Conservation (phyloP, 2,888 invertebrate genomes). For the Apocheima hispidaria region DNA sequence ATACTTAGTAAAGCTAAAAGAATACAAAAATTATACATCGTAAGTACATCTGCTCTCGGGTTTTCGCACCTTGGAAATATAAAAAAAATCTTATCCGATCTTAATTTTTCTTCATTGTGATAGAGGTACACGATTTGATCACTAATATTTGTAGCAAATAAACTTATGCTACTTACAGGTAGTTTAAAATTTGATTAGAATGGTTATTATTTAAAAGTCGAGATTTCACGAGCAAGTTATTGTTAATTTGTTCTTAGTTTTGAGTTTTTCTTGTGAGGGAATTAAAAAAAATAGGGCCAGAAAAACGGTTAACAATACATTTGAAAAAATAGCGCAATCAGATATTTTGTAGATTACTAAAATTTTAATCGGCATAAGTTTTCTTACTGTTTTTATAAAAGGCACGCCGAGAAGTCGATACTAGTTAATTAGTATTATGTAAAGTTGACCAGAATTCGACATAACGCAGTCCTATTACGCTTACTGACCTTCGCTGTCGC, state of each 20-base stretch:
- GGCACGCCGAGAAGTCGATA: conserved; percentile 70
- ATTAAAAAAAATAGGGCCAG: too few species aligned
- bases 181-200: not conserved
- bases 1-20: conserved; percentile 75
- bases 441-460: conserved; percentile 85
- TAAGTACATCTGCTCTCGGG: conserved; percentile 33
- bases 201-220: not conserved
- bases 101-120: not conserved
- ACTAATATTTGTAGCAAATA: not conserved
- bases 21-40: conserved; percentile 69
- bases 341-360: too few species aligned
- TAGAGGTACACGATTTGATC: not conserved
- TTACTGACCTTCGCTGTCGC: conserved; percentile 97
- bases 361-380: conserved; percentile 15
- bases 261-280: too few species aligned
- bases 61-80: conserved; percentile 30
- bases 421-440: conserved; percentile 78
- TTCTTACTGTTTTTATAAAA: conserved; percentile 28
- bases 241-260: too few species aligned
- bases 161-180: not conserved
- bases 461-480: conserved; percentile 69
- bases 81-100: conserved; percentile 4
- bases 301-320: too few species aligned
- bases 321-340: too few species aligned
- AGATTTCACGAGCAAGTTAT: not conserved